Percentiles rank a stretch among this genome's conserved stretches.
phyloP scores from a whole-genome alignment of 2,888 invertebrate genomes.

The Volucella bombylans region DNA sequence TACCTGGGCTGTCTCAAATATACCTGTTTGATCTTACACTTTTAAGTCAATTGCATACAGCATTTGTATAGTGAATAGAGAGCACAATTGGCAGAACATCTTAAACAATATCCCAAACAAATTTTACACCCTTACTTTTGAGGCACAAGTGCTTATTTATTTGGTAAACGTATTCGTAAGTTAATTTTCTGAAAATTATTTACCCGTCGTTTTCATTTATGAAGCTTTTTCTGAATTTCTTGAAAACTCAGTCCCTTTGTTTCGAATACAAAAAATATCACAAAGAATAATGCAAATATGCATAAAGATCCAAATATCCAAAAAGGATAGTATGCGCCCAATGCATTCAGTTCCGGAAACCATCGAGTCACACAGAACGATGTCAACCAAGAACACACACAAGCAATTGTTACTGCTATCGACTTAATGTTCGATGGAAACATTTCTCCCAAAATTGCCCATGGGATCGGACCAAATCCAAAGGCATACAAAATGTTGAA shows the following conservation, averaged over 20 bases:
- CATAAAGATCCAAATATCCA: constrained; percentile 88
- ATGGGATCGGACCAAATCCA: constrained; percentile 90
- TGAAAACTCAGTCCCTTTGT: constrained; percentile 93
- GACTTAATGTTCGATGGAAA: constrained; percentile 91
- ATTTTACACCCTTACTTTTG: too few relatives aligned
- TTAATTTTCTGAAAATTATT: too few relatives aligned
- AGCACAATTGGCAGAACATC: too few relatives aligned
- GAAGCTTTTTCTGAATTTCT: constrained; percentile 89
- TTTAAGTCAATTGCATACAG: too few relatives aligned
- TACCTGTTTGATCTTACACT: too few relatives aligned
- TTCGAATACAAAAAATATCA: constrained; percentile 90
- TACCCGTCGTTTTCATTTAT: constrained; percentile 70
- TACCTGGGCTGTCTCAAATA: too few relatives aligned
- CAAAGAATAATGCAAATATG: constrained; percentile 87
- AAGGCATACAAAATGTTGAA: constrained; percentile 90
- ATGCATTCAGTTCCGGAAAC: constrained; percentile 85
- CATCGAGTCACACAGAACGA: constrained; percentile 90
- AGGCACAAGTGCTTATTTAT: too few relatives aligned
- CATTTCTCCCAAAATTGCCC: constrained; percentile 92
- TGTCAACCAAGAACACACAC: constrained; percentile 89
- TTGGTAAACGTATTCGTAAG: too few relatives aligned
- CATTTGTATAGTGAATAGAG: too few relatives aligned
- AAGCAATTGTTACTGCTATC: constrained; percentile 88
- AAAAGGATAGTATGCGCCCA: constrained; percentile 88
- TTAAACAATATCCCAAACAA: too few relatives aligned